Evolutionary conservation across 2,888 invertebrate species (phyloP).

Genomic region (Eurytoma californica): DNA sequence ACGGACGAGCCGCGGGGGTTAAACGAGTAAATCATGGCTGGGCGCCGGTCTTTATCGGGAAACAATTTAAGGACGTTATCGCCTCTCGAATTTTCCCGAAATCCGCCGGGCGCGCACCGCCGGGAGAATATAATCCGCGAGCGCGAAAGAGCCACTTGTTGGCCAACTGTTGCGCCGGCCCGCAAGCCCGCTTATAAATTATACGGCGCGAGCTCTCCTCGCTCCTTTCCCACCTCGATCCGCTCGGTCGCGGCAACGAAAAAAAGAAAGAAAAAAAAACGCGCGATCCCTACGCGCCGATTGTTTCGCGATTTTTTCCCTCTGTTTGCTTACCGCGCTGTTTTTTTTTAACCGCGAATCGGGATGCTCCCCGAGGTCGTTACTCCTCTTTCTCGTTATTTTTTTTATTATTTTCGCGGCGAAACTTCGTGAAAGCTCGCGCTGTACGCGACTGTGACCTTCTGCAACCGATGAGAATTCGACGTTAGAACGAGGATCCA

Average conservation of each 20-base stretch:
- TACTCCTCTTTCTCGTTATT: background rate
- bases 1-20: too few species aligned
- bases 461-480: background rate
- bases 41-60: too few species aligned
- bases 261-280: slow-evolving; percentile 18
- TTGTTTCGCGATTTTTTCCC: background rate
- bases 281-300: background rate
- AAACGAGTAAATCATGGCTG: too few species aligned
- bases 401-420: background rate
- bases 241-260: background rate
- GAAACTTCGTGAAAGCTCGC: slow-evolving; percentile 22
- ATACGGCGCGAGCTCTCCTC: slow-evolving; percentile 49
- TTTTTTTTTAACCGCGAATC: background rate
- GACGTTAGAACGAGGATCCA: slow-evolving; percentile 10
- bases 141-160: slow-evolving; percentile 73
- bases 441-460: background rate
- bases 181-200: slow-evolving; percentile 63
- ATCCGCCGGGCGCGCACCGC: background rate
- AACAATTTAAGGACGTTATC: too few species aligned
- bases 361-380: background rate
- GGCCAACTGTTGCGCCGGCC: slow-evolving; percentile 72
- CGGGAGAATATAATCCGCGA: slow-evolving; percentile 9
- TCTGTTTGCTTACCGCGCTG: background rate
- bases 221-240: slow-evolving; percentile 16
- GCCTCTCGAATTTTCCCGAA: background rate